Conservation (phyloP, 2,113 vertebrate species). For the Vidua chalybeata region DNA sequence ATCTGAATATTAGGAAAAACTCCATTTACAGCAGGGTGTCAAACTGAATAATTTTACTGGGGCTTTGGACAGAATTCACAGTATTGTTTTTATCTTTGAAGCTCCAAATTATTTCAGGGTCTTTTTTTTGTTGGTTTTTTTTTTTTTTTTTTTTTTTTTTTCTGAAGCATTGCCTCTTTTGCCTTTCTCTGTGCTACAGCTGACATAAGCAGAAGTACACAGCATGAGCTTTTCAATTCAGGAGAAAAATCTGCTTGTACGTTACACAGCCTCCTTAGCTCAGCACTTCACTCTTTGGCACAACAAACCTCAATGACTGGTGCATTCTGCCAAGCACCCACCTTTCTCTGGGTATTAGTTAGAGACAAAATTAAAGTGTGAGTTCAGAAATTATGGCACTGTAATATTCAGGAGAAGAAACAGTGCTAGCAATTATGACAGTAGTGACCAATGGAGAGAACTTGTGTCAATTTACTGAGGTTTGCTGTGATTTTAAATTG, state of each 20-base stretch:
- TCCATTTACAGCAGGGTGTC: background rate
- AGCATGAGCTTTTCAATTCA: background rate
- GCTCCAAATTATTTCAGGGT: background rate
- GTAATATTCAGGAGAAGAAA: background rate
- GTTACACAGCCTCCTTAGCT: background rate
- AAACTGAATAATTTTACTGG: background rate
- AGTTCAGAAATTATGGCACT: background rate
- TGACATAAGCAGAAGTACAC: slow-evolving; percentile 16
- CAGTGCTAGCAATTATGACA: background rate
- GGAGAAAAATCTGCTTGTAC: slow-evolving; percentile 2
- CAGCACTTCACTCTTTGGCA: background rate
- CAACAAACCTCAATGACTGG: background rate
- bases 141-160: background rate
- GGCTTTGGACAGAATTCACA: background rate
- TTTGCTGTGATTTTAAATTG: background rate
- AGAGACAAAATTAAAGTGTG: background rate
- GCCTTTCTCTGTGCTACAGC: background rate
- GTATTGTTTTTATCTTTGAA: background rate
- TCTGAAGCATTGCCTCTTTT: background rate
- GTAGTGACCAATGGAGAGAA: background rate
- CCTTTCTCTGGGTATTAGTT: background rate
- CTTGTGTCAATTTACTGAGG: background rate
- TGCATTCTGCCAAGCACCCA: background rate
- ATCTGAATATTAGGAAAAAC: background rate
- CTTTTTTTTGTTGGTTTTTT: background rate